Evolutionary conservation across 2,113 vertebrate species (phyloP).

Genomic region (Scortum barcoo): DNA sequence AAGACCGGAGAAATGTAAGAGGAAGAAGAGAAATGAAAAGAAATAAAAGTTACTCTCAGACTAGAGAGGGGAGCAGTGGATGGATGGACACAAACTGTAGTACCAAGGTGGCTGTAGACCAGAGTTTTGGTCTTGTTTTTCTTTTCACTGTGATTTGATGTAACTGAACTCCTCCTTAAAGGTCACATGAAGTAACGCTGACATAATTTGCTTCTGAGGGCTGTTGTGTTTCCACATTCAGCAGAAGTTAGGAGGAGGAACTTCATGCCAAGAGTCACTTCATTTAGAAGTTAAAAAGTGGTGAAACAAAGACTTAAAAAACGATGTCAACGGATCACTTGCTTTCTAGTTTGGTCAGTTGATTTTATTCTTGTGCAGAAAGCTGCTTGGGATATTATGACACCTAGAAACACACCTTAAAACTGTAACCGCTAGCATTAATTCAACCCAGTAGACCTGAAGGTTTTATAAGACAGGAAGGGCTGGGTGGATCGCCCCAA

Average conservation of each 20-base stretch:
- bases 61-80: background rate
- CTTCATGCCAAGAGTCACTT: background rate
- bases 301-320: background rate
- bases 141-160: background rate
- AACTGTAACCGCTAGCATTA: background rate
- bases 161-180: slow-evolving; percentile 28
- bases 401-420: background rate
- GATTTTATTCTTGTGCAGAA: background rate
- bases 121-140: background rate
- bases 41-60: background rate
- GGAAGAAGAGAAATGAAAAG: slow-evolving; percentile 7
- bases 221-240: slow-evolving; percentile 28
- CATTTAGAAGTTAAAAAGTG: slow-evolving; percentile 22
- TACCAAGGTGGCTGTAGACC: background rate
- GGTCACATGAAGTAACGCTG: slow-evolving; percentile 12
- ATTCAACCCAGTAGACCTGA: background rate
- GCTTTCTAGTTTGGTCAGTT: background rate
- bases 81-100: background rate
- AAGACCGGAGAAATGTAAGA: background rate
- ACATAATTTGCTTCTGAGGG: slow-evolving; percentile 16
- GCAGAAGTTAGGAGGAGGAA: background rate
- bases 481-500: background rate
- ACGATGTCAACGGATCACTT: too few relatives aligned
- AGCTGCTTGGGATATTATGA: background rate
- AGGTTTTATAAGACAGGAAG: slow-evolving; percentile 3